Evolutionary conservation across 2,113 vertebrate genomes (phyloP), one percentile per base, ranked within the genome.

Genomic region (Festucalex cinctus): DNA sequence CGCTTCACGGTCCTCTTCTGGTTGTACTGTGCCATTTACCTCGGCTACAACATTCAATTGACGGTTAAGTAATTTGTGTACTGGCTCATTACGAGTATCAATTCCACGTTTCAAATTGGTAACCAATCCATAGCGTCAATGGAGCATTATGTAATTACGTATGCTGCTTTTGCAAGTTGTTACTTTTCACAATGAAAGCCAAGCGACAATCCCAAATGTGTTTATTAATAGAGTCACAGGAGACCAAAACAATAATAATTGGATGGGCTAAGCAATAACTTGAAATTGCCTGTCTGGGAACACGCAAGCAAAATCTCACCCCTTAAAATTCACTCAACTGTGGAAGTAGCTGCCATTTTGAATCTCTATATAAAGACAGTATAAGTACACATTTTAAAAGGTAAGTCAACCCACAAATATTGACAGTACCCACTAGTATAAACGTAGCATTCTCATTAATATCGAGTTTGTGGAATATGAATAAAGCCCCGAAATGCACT

Each of bases 331-430:
- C 16, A 12, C 57, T 48, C 19, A 71, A 46, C 57, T 61, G 71
- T 71, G 46, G 79, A 82, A 81, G 44, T 85, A 89, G 84, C 87
- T 89, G 84, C 87, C 87, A 62, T 69, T 78, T 71, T 63, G 46
- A 81, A 65, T 62, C 22, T 6, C 24, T 36, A 43, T 41, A 6
- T 26, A 56, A 28, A 56, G 24, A 54, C 24, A 28, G 5, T 53
- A 16, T 53, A 53, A 20, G 19, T 13, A 54, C 51, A 46, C 43
- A 46, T 54, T 4, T 26, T 26, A 24, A 5, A 32, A 32, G 28
- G 4, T 2, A 32, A 32, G 28, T 32, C 28, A 32, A 32, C 28
- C 28, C 28, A 32, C 2, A 32, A 32, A 2, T 32, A 32, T 32
- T 32, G 28, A 2, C 28, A 32, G 4, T 32, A 32, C 4, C 28